Conservation (phyloP, 2,113 vertebrate species). For the Cottus gobio region DNA sequence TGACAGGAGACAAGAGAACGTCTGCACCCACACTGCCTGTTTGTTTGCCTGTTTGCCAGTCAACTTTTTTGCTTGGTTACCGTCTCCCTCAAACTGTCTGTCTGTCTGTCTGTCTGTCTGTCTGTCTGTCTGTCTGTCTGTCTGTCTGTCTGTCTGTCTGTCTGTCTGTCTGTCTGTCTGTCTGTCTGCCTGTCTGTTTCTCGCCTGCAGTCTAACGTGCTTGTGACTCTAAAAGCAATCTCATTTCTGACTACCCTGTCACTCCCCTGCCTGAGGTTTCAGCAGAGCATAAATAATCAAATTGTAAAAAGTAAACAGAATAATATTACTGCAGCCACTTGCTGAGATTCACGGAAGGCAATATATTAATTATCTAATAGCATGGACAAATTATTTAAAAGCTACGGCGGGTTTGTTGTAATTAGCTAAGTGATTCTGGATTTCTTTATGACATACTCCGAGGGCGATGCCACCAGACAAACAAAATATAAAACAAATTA, state of each 20-base stretch:
- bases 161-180: conserved; percentile 7
- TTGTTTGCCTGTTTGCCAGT: conserved; percentile 12
- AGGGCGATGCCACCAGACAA: conserved; percentile 9
- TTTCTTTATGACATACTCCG: conserved; percentile 41
- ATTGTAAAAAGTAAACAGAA: conserved; percentile 55
- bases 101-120: conserved; percentile 13
- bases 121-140: conserved; percentile 24
- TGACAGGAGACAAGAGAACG: conserved; percentile 50
- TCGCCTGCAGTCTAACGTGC: conserved; percentile 27
- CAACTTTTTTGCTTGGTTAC: conserved; percentile 22
- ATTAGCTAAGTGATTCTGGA: conserved; percentile 73
- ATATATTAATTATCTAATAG: conserved; percentile 72
- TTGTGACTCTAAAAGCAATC: conserved; percentile 49
- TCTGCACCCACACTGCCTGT: conserved; percentile 39
- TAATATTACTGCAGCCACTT: conserved; percentile 40
- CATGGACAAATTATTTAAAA: conserved; percentile 32
- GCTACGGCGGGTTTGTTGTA: conserved; percentile 35
- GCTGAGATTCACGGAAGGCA: conserved; percentile 9
- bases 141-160: conserved; percentile 14
- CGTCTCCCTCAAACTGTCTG: conserved; percentile 14
- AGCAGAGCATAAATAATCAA: conserved; percentile 56
- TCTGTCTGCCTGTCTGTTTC: conserved; percentile 22
- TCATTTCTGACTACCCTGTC: conserved; percentile 39
- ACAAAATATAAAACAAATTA: neutral
- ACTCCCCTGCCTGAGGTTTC: conserved; percentile 32